Evolutionary conservation across 2,113 vertebrate species (phyloP).

Genomic region (Uria lomvia): DNA sequence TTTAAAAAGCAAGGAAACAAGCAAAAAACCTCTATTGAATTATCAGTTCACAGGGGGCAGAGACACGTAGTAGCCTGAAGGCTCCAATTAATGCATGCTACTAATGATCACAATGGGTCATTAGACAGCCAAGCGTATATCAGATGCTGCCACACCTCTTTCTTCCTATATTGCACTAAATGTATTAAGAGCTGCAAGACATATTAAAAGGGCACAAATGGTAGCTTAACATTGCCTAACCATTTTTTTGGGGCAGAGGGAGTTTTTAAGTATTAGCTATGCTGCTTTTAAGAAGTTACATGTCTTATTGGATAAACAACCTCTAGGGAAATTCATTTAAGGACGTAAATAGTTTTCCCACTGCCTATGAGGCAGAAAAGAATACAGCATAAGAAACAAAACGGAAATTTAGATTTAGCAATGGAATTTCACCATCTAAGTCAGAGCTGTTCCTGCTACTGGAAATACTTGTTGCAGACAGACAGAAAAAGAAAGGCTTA

Average conservation of each 20-base stretch:
- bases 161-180: not conserved
- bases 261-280: not conserved
- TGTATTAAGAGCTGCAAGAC: not conserved
- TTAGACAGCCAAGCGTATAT: not conserved
- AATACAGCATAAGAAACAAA: not conserved
- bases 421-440: not conserved
- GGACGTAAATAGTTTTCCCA: not conserved
- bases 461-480: not conserved
- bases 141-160: slow-evolving; percentile 2
- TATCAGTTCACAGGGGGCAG: not conserved
- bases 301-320: not conserved
- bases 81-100: not conserved
- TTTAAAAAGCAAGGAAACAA: not conserved
- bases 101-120: not conserved
- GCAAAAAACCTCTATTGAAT: not conserved
- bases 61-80: not conserved
- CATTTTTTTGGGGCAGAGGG: not conserved
- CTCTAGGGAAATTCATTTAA: not conserved
- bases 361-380: not conserved
- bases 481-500: not conserved
- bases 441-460: not conserved
- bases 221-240: not conserved
- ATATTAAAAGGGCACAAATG: not conserved
- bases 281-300: not conserved
- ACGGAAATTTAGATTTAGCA: not conserved